These are phyloP conservation scores for Chaetoderma sp. DNA, from an alignment of 2,888 invertebrate genomes.

Conservation along the genomic window DNA sequence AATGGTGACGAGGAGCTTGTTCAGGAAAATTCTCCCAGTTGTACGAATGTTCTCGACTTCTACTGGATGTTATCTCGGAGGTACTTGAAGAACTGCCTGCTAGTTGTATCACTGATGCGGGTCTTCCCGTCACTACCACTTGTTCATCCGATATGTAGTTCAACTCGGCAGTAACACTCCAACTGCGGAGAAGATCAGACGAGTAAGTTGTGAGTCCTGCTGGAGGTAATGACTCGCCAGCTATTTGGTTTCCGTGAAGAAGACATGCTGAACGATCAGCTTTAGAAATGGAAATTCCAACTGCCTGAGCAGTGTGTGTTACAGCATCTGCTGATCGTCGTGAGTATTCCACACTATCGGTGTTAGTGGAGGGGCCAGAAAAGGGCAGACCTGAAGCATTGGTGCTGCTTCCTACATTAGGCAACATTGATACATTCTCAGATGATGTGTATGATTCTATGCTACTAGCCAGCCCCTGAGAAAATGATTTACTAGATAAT, in stretches of 20 bases:
- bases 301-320: conserved; percentile 25
- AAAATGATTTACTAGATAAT: conserved; percentile 29
- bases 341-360: conserved; percentile 35
- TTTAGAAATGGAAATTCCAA: conserved; percentile 36
- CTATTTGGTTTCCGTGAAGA: conserved; percentile 3
- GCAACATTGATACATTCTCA: conserved; percentile 50
- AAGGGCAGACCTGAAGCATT: conserved; percentile 41
- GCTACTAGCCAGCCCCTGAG: conserved; percentile 37
- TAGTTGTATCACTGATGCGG: background rate
- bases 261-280: conserved; percentile 23
- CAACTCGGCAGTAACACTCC: conserved; percentile 39
- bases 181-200: conserved; percentile 35
- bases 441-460: conserved; percentile 41
- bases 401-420: conserved; percentile 50
- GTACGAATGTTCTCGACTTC: too few relatives aligned
- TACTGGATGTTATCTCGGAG: too few relatives aligned
- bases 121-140: background rate
- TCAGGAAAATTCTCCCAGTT: too few relatives aligned
- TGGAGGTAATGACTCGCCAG: background rate
- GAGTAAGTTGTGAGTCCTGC: conserved; percentile 34
- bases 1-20: background rate
- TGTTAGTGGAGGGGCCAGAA: background rate
- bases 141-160: conserved; percentile 11
- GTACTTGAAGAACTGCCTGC: background rate
- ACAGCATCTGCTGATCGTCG: conserved; percentile 25